Base-by-base conservation (phyloP, 2,888 invertebrate species). In the Hetaerina titia region DNA sequence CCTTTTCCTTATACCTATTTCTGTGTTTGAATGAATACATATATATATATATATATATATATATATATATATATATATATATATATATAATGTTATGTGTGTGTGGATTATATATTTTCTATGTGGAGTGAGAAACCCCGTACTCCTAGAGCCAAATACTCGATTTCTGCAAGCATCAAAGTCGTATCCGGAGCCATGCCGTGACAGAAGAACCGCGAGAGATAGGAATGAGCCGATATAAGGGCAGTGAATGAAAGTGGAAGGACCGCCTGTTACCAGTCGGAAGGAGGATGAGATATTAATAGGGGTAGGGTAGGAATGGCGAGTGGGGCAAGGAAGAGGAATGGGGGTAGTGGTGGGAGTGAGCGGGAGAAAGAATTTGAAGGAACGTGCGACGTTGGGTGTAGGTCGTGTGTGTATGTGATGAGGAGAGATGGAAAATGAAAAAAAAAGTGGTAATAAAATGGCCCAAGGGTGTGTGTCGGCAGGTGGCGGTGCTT, bases 401-500 rank as follows among this genome's bases (percentile, higher is more conserved):
- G 90, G 22, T 22, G 63, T 13, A 19, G 63, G 63, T 63, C 9
- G 25, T 19, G 25, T 45, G 64, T 56, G 15, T 19, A 56, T 19
- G 57, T 6, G 31, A 11, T 15, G 17, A 13, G 31, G 88, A 22
- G 57, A 88, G 56, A 45, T 31, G 45, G 45, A 56, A 15, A 11
- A 45, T 19, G 45, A 92, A 64, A 69, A 56, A 64, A 64, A 56
- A 57, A 63, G 22, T 13, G n/a, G 25, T 6, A 69, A n/a, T 7
- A 11, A 17, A 57, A 69, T 22, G 69, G 92, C 69, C 69, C 56
- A 56, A 74, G 69, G 92, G 69, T 69, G 25, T 69, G 25, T 64
- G 69, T 31, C 92, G 92, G 92, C 92, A 92, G 92, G 92, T 92
- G 92, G 92, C 92, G 57, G 45, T 69, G 56, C 64, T 64, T 92